Evolutionary conservation across 2,888 invertebrate species (phyloP).

Genomic region (Eilema depressum): DNA sequence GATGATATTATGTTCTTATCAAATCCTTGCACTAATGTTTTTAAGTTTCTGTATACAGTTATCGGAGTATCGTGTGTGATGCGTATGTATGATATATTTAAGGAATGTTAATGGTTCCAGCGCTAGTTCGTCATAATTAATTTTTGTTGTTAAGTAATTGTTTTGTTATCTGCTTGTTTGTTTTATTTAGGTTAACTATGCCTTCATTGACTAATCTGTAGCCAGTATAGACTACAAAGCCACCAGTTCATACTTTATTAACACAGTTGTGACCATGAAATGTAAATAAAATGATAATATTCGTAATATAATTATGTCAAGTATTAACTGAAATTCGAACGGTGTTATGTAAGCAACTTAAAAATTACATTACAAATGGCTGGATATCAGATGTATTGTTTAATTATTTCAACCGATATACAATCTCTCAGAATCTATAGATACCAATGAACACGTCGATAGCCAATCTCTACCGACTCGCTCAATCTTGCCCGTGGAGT

Average conservation of each 20-base stretch:
- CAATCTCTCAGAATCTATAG: neutral
- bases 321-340: neutral
- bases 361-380: neutral
- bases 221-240: neutral
- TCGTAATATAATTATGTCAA: neutral
- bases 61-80: neutral
- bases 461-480: neutral
- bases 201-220: neutral
- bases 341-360: neutral
- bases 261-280: neutral
- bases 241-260: neutral
- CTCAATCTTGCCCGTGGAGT: neutral
- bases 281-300: neutral
- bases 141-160: neutral
- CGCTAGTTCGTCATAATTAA: neutral
- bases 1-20: neutral
- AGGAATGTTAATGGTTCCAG: neutral
- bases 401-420: neutral
- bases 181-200: neutral
- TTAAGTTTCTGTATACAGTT: neutral
- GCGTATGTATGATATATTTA: neutral
- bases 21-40: neutral
- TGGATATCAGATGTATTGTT: neutral
- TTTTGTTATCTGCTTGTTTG: neutral
- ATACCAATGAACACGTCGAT: constrained; percentile 2